These are phyloP conservation scores for Leucophora obtusa DNA, from an alignment of 2,888 invertebrate genomes.

Conservation along the genomic window DNA sequence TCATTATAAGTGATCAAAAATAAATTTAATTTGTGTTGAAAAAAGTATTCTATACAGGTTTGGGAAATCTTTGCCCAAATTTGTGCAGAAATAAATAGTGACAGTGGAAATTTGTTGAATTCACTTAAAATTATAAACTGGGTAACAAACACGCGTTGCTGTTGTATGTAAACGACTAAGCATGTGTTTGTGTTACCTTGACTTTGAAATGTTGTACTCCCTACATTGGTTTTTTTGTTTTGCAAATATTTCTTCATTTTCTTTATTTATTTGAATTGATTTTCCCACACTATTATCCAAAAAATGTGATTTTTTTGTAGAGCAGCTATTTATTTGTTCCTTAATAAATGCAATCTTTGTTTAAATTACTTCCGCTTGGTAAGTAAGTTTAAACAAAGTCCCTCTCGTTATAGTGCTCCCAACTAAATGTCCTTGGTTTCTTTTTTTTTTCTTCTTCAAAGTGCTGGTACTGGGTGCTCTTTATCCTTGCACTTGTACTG, in stretches of 20 bases:
- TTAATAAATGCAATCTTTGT: constrained; percentile 61
- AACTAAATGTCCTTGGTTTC: constrained; percentile 48
- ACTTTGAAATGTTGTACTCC: constrained; percentile 43
- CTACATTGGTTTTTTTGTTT: constrained; percentile 2
- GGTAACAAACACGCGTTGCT: constrained; percentile 1
- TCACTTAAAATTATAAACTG: neutral
- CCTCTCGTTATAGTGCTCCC: constrained; percentile 26
- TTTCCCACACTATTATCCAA: neutral
- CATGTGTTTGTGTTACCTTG: constrained; percentile 47
- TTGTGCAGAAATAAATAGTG: too few relatives aligned
- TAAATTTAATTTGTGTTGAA: too few relatives aligned
- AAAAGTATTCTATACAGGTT: too few relatives aligned
- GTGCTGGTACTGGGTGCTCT: constrained; percentile 23
- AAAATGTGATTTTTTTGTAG: neutral
- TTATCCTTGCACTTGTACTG: constrained; percentile 63
- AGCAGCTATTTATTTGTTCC: constrained; percentile 5
- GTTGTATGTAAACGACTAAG: neutral
- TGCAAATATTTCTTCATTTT: constrained; percentile 45
- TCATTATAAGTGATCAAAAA: too few relatives aligned
- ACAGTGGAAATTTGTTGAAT: neutral
- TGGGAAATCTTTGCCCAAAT: too few relatives aligned
- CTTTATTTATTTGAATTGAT: constrained; percentile 58
- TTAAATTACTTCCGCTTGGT: constrained; percentile 63
- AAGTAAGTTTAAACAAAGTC: constrained; percentile 52
- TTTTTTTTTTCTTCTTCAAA: constrained; percentile 2